A percentile compares a stretch with the other conserved stretches of the same genome.
Evolutionary conservation across 2,888 invertebrate species (phyloP).

Genomic region (Ennomos erosarius): DNA sequence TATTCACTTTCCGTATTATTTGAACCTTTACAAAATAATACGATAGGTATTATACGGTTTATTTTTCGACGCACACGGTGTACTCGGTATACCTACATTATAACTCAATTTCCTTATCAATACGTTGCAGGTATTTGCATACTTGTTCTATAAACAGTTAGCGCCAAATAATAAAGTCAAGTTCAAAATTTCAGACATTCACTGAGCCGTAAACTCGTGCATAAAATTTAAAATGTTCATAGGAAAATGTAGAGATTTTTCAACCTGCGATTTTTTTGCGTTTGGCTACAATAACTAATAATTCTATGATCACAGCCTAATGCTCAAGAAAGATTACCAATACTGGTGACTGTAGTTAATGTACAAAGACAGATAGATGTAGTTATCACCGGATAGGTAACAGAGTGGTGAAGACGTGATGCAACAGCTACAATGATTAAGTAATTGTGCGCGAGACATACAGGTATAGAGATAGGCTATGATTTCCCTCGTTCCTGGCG

Average conservation of each 20-base stretch:
- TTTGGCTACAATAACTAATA: background rate
- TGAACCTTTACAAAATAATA: background rate
- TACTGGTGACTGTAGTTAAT: no score
- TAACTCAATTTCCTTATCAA: constrained; percentile 27
- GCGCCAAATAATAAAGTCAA: constrained; percentile 8
- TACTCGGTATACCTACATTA: constrained; percentile 8
- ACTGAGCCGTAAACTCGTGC: constrained; percentile 1
- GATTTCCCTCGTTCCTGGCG: constrained; percentile 48
- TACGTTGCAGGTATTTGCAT: constrained; percentile 9
- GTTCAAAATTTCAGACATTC: background rate
- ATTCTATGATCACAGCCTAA: background rate
- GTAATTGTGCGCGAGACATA: constrained; percentile 21
- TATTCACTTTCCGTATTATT: background rate
- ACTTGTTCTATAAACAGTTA: background rate
- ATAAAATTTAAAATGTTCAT: background rate
- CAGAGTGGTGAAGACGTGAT: constrained; percentile 7
- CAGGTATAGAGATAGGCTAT: constrained; percentile 40
- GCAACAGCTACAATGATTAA: constrained; percentile 26
- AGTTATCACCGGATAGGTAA: constrained; percentile 19
- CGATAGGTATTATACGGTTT: background rate
- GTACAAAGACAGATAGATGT: constrained; percentile 7
- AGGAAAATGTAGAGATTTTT: constrained; percentile 8
- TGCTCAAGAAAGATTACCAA: constrained; percentile 12
- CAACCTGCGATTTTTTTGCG: constrained; percentile 4
- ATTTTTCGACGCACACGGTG: constrained; percentile 2